Conservation (phyloP, 1,140 invertebrate genomes). For the Euborellia annulipes region DNA sequence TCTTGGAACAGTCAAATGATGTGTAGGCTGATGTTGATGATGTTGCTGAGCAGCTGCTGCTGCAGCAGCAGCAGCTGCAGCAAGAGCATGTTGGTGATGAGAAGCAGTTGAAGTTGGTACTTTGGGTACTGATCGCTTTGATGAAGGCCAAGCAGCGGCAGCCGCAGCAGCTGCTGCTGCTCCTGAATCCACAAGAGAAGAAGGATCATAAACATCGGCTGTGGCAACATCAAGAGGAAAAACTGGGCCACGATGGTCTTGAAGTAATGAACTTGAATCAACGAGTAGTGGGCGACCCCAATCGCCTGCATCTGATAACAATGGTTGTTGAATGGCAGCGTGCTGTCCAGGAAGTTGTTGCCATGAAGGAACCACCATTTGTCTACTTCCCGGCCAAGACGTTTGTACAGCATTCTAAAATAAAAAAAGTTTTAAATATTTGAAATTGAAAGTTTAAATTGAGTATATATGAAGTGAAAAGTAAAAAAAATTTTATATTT, state of each 20-base stretch:
- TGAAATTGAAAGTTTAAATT: background rate
- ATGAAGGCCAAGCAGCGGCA: slow-evolving; percentile 11
- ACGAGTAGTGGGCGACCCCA: slow-evolving; percentile 67
- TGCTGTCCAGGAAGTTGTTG: slow-evolving; percentile 59
- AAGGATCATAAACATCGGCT: slow-evolving; percentile 37
- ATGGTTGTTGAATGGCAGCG: slow-evolving; percentile 51
- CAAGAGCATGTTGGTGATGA: slow-evolving; percentile 19
- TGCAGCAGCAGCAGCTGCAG: slow-evolving; percentile 31
- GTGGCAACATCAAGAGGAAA: slow-evolving; percentile 41
- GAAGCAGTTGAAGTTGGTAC: background rate
- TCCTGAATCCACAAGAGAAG: slow-evolving; percentile 32
- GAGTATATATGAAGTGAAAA: background rate
- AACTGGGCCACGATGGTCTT: slow-evolving; percentile 27
- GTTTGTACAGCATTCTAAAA: slow-evolving; percentile 58
- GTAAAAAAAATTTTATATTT: too few relatives aligned
- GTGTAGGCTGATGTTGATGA: slow-evolving; percentile 16
- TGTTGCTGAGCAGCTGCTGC: slow-evolving; percentile 21
- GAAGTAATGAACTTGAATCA: slow-evolving; percentile 52
- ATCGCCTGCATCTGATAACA: slow-evolving; percentile 47
- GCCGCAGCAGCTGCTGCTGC: slow-evolving; percentile 16
- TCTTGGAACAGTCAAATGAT: slow-evolving; percentile 7
- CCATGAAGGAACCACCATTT: slow-evolving; percentile 77
- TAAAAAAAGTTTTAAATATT: slow-evolving; percentile 5
- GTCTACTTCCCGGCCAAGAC: slow-evolving; percentile 56
- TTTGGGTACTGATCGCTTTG: background rate